Percentiles rank a stretch among this genome's conserved stretches.
Evolutionary conservation across 2,113 vertebrate species (phyloP).

Genomic region (Corydoras sp.): DNA sequence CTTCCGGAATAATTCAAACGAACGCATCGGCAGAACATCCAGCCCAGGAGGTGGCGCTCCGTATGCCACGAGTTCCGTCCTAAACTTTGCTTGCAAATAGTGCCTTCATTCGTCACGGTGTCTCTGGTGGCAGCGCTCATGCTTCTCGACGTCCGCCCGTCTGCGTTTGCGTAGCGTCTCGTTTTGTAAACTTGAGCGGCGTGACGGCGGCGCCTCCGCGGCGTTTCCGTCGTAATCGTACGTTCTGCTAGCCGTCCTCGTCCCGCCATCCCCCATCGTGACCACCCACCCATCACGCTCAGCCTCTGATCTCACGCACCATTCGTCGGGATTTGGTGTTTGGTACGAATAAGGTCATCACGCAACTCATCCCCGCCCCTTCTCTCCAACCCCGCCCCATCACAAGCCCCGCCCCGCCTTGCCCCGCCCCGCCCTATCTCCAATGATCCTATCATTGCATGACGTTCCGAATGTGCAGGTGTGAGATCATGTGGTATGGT

Average conservation of each 20-base stretch:
- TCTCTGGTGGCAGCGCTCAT: constrained; percentile 29
- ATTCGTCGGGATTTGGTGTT: neutral
- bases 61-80: constrained; percentile 44
- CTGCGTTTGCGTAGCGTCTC: neutral
- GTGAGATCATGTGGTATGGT: too few relatives aligned
- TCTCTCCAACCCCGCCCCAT: neutral
- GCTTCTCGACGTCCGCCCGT: constrained; percentile 12
- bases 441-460: neutral
- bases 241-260: constrained; percentile 33
- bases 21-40: constrained; percentile 37
- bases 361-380: neutral
- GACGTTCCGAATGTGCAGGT: constrained; percentile 1
- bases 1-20: too few relatives aligned
- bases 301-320: constrained; percentile 2
- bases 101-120: constrained; percentile 69
- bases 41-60: constrained; percentile 56
- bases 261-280: constrained; percentile 31
- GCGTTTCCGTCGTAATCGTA: constrained; percentile 27
- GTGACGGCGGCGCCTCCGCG: constrained; percentile 26
- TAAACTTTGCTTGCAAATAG: constrained; percentile 71
- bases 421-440: neutral
- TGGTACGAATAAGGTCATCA: neutral
- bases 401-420: neutral
- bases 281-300: constrained; percentile 25
- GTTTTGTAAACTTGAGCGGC: neutral